Percentiles rank a stretch among this genome's conserved stretches.
Conservation (phyloP, 1,140 invertebrate genomes). For the Zaprionus davidi region DNA sequence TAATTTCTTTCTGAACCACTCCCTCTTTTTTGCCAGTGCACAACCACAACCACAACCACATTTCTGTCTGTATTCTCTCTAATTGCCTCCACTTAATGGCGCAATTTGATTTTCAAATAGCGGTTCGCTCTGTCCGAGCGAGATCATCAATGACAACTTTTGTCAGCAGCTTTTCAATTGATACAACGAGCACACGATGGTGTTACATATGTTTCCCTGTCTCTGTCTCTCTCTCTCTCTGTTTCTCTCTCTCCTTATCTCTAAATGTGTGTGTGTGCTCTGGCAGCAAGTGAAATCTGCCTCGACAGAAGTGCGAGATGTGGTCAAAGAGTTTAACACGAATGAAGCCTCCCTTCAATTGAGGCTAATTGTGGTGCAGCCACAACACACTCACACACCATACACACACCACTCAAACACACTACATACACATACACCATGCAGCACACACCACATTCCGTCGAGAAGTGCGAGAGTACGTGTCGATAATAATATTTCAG, state of each 20-base stretch:
- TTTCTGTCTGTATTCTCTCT: conserved; percentile 45
- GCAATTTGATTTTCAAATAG: conserved; percentile 79
- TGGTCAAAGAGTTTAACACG: conserved; percentile 81
- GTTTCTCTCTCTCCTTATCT: not conserved
- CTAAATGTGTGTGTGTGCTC: not conserved
- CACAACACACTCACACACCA: conserved; percentile 26
- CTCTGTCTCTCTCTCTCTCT: not conserved
- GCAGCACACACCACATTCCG: conserved; percentile 15
- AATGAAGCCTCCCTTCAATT: conserved; percentile 74
- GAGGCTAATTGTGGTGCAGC: conserved; percentile 74
- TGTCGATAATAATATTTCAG: conserved; percentile 82
- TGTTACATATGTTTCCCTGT: not conserved
- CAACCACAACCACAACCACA: conserved; percentile 16
- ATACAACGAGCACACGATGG: conserved; percentile 29
- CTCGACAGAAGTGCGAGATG: conserved; percentile 56
- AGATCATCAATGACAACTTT: conserved; percentile 78
- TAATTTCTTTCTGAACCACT: not conserved
- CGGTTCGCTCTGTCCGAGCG: conserved; percentile 23
- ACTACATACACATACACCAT: conserved; percentile 20
- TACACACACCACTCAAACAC: conserved; percentile 2
- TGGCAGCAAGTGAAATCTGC: conserved; percentile 55
- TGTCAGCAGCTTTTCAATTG: conserved; percentile 81
- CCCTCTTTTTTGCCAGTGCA: not conserved
- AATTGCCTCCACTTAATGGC: conserved; percentile 77
- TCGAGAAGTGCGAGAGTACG: conserved; percentile 58